Percentiles rank a stretch among this genome's conserved stretches.
These are phyloP conservation scores for Egretta garzetta DNA, from an alignment of 2,113 vertebrate species.

Conservation along the genomic window DNA sequence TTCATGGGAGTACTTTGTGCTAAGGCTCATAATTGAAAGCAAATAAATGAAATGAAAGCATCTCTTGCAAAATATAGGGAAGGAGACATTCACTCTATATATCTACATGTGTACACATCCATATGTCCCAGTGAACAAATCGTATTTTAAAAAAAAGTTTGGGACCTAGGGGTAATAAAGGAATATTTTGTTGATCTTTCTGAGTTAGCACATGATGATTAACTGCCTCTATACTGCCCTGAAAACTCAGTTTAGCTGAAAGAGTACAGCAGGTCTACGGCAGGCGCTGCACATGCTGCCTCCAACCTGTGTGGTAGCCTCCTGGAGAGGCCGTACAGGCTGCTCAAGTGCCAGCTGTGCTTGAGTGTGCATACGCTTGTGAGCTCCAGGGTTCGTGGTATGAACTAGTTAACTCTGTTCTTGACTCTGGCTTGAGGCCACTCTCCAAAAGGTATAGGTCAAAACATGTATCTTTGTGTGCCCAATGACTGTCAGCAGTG, in stretches of 20 bases:
- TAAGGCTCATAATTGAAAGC: not conserved
- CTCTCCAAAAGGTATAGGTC: not conserved
- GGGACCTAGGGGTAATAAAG: not conserved
- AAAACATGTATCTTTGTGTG: not conserved
- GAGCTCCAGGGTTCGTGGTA: not conserved
- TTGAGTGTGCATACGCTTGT: not conserved
- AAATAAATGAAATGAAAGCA: not conserved
- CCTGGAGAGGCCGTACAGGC: not conserved
- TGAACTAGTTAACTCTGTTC: not conserved
- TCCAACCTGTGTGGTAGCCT: fast-evolving
- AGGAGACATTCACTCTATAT: not conserved
- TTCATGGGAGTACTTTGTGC: not conserved
- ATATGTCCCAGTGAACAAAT: not conserved
- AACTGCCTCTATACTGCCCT: not conserved
- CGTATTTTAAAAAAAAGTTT: not conserved
- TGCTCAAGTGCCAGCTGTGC: not conserved
- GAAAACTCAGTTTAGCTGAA: not conserved
- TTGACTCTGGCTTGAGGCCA: not conserved
- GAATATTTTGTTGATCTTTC: not conserved
- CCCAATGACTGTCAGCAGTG: not conserved
- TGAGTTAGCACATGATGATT: not conserved
- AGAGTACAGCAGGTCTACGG: not conserved
- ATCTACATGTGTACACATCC: not conserved
- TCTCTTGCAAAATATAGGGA: not conserved
- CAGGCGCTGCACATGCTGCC: fast-evolving